Evolutionary conservation across 1,140 invertebrate species (phyloP).

Genomic region (Psilanteris sp.): DNA sequence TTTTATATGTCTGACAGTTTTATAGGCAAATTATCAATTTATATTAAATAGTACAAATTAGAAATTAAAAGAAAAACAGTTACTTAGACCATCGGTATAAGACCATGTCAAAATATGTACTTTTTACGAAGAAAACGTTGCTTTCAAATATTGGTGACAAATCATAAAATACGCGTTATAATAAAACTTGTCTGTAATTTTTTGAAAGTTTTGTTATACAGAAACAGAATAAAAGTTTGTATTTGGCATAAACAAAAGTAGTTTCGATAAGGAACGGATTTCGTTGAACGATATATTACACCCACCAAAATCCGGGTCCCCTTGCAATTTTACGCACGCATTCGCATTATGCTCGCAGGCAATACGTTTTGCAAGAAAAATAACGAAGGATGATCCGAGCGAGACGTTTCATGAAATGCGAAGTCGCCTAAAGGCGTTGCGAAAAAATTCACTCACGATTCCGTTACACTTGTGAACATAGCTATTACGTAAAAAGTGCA

Average conservation of each 20-base stretch:
- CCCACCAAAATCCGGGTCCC: constrained; percentile 8
- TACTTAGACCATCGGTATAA: too few species aligned
- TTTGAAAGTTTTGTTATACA: too few species aligned
- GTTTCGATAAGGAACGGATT: constrained; percentile 24
- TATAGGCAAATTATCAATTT: too few species aligned
- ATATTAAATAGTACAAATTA: too few species aligned
- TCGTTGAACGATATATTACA: constrained; percentile 1
- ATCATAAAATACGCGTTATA: too few species aligned
- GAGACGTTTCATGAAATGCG: constrained; percentile 58
- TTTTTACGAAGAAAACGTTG: too few species aligned
- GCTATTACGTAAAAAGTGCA: constrained; percentile 73
- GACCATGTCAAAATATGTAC: too few species aligned
- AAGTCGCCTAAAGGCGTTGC: constrained; percentile 59
- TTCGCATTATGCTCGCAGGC: constrained; percentile 22
- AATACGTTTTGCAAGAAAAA: constrained; percentile 60
- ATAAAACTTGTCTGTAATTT: too few species aligned
- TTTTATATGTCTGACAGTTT: too few species aligned
- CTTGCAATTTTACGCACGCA: constrained; percentile 43
- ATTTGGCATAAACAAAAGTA: constrained; percentile 7
- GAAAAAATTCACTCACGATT: constrained; percentile 72
- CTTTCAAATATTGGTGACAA: too few species aligned
- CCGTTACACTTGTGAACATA: constrained; percentile 70
- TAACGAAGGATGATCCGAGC: constrained; percentile 62
- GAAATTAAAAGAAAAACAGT: too few species aligned
- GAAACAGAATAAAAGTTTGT: neutral